Evolutionary conservation across 2,113 vertebrate genomes (phyloP), one percentile per base, ranked within the genome.

Genomic region (Ailuropoda melanoleuca): DNA sequence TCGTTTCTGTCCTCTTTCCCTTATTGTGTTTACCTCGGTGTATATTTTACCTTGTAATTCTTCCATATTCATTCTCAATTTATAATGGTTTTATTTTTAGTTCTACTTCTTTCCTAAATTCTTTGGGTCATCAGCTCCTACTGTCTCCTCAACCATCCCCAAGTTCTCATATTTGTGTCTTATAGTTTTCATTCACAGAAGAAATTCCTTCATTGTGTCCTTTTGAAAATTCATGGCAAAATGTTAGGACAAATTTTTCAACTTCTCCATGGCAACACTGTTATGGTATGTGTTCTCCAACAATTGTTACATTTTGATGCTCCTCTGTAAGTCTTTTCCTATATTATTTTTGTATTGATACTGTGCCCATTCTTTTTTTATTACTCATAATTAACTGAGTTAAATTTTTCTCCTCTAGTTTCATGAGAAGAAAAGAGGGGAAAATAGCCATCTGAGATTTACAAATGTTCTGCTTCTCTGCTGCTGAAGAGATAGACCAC

Each of bases 191-290:
- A 95, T 85, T 81, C 70, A 90, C 26, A 64, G 48, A 95, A 24
- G 50, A 13, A 95, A 72, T 78, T 78, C 26, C n/a, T 94, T 88
- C 31, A 29, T 21, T 82, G 60, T 12, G 9, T 21, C 21, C 46
- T 91, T 82, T 53, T 64, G 74, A 81, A 97, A 95, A 96, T 74
- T 94, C 46, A 80, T n/a, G 39, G 46, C 43, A 75, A 64, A 90
- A 95, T 70, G 53, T 53, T 77, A 62, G 43, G 75, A 84, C 31
- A 92, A 31, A 21, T 56, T 78, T 95, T 82, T 94, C 80, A 92
- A 26, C 31, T 90, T 74, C 50, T 66, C n/a, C 18, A 80, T 84
- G 87, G 83, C 55, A 90, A 92, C 68, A 88, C 53, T 92, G 56
- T 94, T 84, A 62, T 55, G 31, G n/a, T 53, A 53, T 95, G 60